Evolutionary conservation across 35 echinoderm and acorn worm species (phyloP), one percentile per base, ranked within the genome.

Genomic region (Antedon bifida): DNA sequence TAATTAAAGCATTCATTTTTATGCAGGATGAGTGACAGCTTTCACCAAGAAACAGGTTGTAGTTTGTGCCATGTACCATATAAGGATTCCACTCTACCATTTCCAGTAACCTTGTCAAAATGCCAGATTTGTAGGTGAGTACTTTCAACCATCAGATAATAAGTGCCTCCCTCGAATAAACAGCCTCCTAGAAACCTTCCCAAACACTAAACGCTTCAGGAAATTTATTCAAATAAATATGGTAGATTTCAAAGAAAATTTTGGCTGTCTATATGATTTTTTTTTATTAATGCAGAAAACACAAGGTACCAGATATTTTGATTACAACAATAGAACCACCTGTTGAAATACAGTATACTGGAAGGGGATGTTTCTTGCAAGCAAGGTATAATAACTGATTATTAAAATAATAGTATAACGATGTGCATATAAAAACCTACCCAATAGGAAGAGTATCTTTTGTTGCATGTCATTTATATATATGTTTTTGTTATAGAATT

Each of bases 311-410:
- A 19, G 94, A 97, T 36, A 87, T 97, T 34, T 83, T 97, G 26
- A 92, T 97, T 74, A 88, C 82, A 23, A 97, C 94, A n/a, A 87
- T 97, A 64, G 90, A 97, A 75, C 94, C 94, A 0, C 94, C 94
- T 31, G 30, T 45, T 19, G 78, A 88, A 33, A 64, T 97, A 34
- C 42, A 76, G 33, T 89, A 87, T 36, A 89, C 88, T 9, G 94
- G 94, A 28, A 85, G 79, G 45, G 90, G 94, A 10, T 97, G 94
- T 78, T 89, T 91, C 44, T 75, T 97, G 9, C 90, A 92, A 35
- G 90, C 94, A 30, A 96, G 91, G 87, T 86, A 30, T 78, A 45
- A 42, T 42, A 7, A 51, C 17, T 77, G n/a, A 19, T 10, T 36
- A n/a, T n/a, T n/a, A n/a, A n/a, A n/a, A n/a, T n/a, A n/a, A n/a